A percentile compares a stretch with the other conserved stretches of the same genome.
phyloP scores from a whole-genome alignment of 2,113 vertebrate genomes.

The Regulus satrapa region DNA sequence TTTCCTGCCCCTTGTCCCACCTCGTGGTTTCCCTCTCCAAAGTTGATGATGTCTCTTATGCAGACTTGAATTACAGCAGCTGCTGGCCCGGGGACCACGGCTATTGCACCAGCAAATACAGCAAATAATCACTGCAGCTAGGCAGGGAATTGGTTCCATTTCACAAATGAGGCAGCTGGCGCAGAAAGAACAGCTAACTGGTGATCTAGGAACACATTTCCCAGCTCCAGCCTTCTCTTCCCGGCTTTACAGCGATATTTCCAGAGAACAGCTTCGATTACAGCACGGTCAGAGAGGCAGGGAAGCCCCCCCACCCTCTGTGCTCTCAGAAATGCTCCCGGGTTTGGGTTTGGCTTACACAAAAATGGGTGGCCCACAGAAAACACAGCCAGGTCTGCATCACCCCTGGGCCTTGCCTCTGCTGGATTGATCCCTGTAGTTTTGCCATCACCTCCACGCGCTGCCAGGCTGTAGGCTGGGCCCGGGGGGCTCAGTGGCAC shows the following conservation, averaged over 20 bases:
- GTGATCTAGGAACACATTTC: not conserved
- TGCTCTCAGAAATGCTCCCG: not conserved
- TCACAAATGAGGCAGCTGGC: not conserved
- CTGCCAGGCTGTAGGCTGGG: not conserved
- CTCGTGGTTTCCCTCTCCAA: not conserved
- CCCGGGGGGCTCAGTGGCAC: not conserved
- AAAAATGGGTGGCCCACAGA: not conserved
- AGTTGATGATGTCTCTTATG: not conserved
- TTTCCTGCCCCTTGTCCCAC: not conserved
- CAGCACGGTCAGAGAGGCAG: not conserved
- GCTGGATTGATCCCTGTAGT: not conserved
- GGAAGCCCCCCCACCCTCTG: not conserved
- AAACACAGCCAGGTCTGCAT: not conserved
- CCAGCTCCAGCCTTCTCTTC: not conserved
- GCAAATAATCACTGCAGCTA: not conserved
- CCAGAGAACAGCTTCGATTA: not conserved
- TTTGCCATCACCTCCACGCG: accelerated
- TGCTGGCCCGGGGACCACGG: accelerated
- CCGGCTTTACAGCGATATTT: accelerated
- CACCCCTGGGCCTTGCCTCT: not conserved
- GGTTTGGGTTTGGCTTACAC: not conserved
- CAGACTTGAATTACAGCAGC: not conserved
- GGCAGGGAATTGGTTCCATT: not conserved
- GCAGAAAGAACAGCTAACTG: not conserved
- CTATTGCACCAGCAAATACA: not conserved